A percentile compares a stretch with the other conserved stretches of the same genome.
These are phyloP conservation scores for Enteromius thamalakanensis DNA, from an alignment of 2,797 vertebrate species.

Conservation along the genomic window DNA sequence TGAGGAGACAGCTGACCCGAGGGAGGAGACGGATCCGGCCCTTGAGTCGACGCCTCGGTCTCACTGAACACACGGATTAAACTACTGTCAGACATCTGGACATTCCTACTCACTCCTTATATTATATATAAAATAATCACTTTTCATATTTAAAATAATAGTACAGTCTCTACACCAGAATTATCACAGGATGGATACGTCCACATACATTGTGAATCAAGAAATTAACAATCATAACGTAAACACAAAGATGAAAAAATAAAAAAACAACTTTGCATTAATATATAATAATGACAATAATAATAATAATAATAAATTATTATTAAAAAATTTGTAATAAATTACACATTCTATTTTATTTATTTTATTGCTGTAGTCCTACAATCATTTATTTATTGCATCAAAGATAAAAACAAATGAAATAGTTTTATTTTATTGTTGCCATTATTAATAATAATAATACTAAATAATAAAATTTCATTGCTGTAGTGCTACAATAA, in stretches of 20 bases:
- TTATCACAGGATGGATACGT: no score
- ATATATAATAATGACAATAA: not conserved
- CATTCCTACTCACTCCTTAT: not conserved
- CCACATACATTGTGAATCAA: not conserved
- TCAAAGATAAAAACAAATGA: not conserved
- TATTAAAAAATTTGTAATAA: no score
- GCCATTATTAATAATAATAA: not conserved
- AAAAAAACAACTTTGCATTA: not conserved
- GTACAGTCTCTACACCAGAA: not conserved
- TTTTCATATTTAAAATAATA: not conserved
- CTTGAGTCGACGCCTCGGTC: slow-evolving; percentile 61
- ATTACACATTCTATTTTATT: not conserved
- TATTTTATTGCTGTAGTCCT: not conserved
- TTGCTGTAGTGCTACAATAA: not conserved
- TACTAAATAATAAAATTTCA: not conserved
- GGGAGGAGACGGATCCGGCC: slow-evolving; percentile 61
- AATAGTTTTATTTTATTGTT: not conserved
- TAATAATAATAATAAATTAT: not conserved
- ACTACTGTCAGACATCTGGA: not conserved
- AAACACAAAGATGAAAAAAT: not conserved
- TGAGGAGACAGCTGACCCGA: slow-evolving; percentile 76
- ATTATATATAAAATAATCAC: not conserved
- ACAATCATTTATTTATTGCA: not conserved
- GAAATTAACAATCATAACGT: not conserved
- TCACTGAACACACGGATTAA: slow-evolving; percentile 70